Evolutionary conservation across 2,888 invertebrate species (phyloP), one percentile per base, ranked within the genome.

Genomic region (Amphipyra berbera): DNA sequence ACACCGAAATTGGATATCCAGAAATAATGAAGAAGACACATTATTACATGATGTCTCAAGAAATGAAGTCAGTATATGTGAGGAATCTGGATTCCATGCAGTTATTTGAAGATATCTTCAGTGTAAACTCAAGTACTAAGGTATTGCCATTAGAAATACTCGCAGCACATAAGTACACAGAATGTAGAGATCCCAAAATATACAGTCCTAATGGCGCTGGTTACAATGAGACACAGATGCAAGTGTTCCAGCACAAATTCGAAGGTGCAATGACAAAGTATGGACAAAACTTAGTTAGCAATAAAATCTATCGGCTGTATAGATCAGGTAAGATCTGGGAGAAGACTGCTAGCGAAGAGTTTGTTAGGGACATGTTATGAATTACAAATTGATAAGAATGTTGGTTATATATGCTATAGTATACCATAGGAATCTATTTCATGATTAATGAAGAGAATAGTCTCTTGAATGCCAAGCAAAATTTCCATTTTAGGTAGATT

Each of bases 261-360:
- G 96, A 95, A 84, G 92, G 93, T 63, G 93, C 95, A 44, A 95
- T 95, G 90, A 84, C 93, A 37, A 95, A 95, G 73, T 95, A 95
- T 83, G 92, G 90, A 0, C 91, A 93, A 61, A 89, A 84, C 68
- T 85, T 95, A 71, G 84, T 92, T 27, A 95, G 90, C 76, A 92
- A 95, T 81, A 94, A 94, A 77, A 88, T 95, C 55, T 95, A 94
- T 68, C 89, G 94, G 55, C 72, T 95, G 70, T 95, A 94, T 65
- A 88, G 88, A 54, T 92, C 92, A 0, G 94, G 94, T 0, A 92
- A 94, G 76, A 95, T 95, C 53, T 95, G 95, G 95, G 95, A 95
- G 73, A 94, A 90, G 61, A 71, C 71, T 41, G 78, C 82, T 0
- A 90, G 82, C 75, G 94, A 93, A 30, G 30, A 30, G 57, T 86